These are phyloP conservation scores for Triplophysa tibetana DNA, from an alignment of 2,113 vertebrate species.

Conservation along the genomic window DNA sequence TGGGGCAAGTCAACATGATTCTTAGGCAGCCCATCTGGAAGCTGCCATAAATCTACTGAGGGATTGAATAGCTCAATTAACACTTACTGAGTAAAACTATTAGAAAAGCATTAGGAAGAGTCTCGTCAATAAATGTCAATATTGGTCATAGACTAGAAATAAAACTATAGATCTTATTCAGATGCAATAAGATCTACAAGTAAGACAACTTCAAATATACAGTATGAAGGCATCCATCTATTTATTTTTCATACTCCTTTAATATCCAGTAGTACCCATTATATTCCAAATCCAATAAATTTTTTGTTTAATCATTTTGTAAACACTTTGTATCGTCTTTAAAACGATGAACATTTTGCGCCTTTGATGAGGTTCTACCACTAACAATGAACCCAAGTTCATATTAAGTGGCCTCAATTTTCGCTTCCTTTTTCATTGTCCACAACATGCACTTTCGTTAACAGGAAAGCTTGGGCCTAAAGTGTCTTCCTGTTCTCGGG, in stretches of 20 bases:
- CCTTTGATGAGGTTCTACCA: background rate
- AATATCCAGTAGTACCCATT: too few species aligned
- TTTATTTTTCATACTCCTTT: too few species aligned
- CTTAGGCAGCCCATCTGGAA: slow-evolving; percentile 51
- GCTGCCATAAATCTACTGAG: slow-evolving; percentile 69
- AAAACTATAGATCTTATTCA: too few species aligned
- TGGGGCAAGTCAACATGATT: slow-evolving; percentile 15
- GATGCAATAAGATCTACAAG: too few species aligned
- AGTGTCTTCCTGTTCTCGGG: slow-evolving; percentile 3
- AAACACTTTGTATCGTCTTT: background rate
- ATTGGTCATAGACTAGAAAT: background rate
- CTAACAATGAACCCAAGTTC: background rate
- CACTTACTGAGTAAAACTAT: slow-evolving; percentile 57
- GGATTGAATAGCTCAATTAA: slow-evolving; percentile 73
- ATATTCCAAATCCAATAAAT: background rate
- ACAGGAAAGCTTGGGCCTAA: background rate
- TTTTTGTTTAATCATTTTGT: background rate
- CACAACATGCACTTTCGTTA: slow-evolving; percentile 3
- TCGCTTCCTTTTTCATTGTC: background rate
- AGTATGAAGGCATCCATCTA: too few species aligned
- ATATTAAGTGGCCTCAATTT: slow-evolving; percentile 1
- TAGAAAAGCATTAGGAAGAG: slow-evolving; percentile 6
- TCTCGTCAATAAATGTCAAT: background rate
- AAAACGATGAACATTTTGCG: background rate
- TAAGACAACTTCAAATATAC: background rate